phyloP scores from a whole-genome alignment of 2,113 vertebrate species.

The Peucedramus taeniatus region DNA sequence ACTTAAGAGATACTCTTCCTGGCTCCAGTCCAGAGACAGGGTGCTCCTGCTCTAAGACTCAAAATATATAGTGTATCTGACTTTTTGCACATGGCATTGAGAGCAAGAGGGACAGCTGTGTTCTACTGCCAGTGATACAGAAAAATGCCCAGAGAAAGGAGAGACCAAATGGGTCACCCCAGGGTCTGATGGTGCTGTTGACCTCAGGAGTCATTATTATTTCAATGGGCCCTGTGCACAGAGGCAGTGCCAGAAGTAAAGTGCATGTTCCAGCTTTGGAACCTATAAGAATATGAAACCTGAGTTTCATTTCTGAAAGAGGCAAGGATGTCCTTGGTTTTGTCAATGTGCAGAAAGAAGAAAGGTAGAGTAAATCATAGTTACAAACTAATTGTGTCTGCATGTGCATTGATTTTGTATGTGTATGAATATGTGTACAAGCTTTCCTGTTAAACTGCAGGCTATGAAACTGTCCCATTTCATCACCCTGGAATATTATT shows the following conservation, averaged over 20 bases:
- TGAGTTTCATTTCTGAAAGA: background rate
- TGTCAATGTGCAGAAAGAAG: background rate
- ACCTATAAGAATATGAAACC: background rate
- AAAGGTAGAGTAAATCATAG: background rate
- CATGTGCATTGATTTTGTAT: background rate
- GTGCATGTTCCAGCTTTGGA: background rate
- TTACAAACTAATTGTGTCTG: background rate
- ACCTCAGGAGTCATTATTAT: background rate
- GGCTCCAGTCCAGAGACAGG: background rate
- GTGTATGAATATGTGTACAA: background rate
- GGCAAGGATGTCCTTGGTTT: background rate
- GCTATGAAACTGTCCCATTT: background rate
- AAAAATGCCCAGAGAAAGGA: background rate
- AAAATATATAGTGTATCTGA: background rate
- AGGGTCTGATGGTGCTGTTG: background rate
- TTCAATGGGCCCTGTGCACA: background rate
- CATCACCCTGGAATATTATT: background rate
- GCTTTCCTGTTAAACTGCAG: background rate
- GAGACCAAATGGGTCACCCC: fast-evolving
- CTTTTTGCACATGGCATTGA: background rate
- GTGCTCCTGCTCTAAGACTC: background rate
- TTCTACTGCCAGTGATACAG: background rate
- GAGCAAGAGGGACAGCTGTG: background rate
- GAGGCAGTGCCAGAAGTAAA: background rate
- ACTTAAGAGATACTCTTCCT: background rate